Base-by-base conservation (phyloP, 1,140 invertebrate genomes). In the Drosophila pachea region DNA sequence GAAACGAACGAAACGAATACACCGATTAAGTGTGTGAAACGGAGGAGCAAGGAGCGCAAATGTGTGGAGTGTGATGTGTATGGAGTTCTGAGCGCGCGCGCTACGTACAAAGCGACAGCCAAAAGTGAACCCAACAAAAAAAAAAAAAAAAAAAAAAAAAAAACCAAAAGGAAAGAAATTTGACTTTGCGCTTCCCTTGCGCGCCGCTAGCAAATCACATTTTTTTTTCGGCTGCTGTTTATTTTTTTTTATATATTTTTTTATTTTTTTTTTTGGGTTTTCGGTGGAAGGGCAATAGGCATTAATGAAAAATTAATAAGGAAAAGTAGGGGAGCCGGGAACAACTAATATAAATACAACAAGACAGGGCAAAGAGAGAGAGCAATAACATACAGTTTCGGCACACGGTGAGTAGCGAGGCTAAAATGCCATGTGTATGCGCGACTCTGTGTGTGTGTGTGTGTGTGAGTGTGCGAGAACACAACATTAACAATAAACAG, bases 401-500 rank as follows among this genome's bases (percentile, higher is more conserved):
- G 56, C 65, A 68, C 65, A 62, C 65, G 64, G 69, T 72, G 65
- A 72, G 69, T 72, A 68, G 69, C 16, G 14, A 60, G 32, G 47
- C 38, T 31, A 58, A 58, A 43, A 45, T 47, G 43, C 43, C 54
- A 56, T 56, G 54, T 56, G 54, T 43, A 55, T 42, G 52, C 36
- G 8, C 43, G 35, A n/a, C n/a, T n/a, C n/a, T n/a, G n/a, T n/a
- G n/a, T 38, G 47, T 62, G 56, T 58, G 14, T 61, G 43, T 50
- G 33, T 74, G 33, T 64, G 43, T 48, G 64, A 59, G 50, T 72
- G 63, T 63, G 53, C 66, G 32, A 9, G 42, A 29, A 49, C 59
- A 68, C 56, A 74, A 73, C 59, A 75, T 74, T 77, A 84, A 78
- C 72, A 75, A 75, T 78, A 82, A 84, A 78, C 76, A 84, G 65